phyloP scores from a whole-genome alignment of 2,888 invertebrate species.

The Heliconius ismenius region DNA sequence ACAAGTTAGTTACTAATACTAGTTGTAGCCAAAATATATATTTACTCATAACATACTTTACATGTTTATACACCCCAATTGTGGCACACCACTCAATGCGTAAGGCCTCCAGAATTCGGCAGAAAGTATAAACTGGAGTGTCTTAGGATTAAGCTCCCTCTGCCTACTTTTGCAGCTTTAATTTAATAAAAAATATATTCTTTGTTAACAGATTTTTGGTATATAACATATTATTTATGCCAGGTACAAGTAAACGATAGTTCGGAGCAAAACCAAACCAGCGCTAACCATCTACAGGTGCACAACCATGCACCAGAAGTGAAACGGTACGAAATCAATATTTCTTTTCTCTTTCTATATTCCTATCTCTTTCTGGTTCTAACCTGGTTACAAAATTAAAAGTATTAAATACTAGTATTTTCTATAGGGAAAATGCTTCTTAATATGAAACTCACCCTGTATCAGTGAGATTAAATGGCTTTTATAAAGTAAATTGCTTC shows the following conservation, averaged over 20 bases:
- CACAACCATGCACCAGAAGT: conserved; percentile 57
- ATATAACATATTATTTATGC: neutral
- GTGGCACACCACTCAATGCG: too few relatives aligned
- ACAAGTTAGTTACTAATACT: neutral
- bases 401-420: neutral
- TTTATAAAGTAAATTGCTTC: conserved; percentile 3
- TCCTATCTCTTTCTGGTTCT: neutral
- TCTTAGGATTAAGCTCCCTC: too few relatives aligned
- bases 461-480: conserved; percentile 13
- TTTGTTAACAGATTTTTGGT: too few relatives aligned
- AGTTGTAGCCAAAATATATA: too few relatives aligned
- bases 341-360: too few relatives aligned
- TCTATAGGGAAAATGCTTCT: neutral
- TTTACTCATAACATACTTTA: too few relatives aligned
- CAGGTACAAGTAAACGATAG: conserved; percentile 55
- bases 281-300: conserved; percentile 49
- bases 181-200: too few relatives aligned
- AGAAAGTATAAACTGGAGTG: too few relatives aligned
- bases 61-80: too few relatives aligned
- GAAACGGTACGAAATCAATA: conserved; percentile 57
- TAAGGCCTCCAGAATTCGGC: too few relatives aligned
- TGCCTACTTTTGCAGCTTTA: too few relatives aligned
- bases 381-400: neutral
- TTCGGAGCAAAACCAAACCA: conserved; percentile 44
- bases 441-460: conserved; percentile 17